phyloP scores from a whole-genome alignment of 37 sponge, comb jelly and placozoan genomes.

The Oopsacas minuta region DNA sequence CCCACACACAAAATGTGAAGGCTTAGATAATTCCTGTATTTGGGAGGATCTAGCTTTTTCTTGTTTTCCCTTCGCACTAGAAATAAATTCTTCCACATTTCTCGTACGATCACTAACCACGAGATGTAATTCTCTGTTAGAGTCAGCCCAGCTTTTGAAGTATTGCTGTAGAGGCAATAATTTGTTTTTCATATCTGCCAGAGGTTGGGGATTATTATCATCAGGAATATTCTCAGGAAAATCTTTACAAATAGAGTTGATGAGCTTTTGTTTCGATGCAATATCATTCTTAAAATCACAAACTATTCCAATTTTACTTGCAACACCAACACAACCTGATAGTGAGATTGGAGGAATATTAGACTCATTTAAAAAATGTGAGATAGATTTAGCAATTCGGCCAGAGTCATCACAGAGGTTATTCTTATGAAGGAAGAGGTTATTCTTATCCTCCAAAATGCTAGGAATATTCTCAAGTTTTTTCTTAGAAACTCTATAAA shows the following conservation, averaged over 20 bases:
- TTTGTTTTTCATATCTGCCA: not conserved
- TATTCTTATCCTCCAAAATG: not conserved
- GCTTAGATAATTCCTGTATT: not conserved
- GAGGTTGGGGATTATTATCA: not conserved
- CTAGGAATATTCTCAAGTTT: not conserved
- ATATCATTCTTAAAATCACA: constrained; percentile 23
- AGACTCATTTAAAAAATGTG: not conserved
- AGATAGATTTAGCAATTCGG: not conserved
- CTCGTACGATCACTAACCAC: not conserved
- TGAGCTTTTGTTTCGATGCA: not conserved
- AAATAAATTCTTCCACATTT: not conserved
- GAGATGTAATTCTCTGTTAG: not conserved
- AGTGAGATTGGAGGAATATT: not conserved
- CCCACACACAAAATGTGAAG: not conserved
- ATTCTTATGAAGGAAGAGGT: not conserved
- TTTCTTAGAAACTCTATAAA: not conserved
- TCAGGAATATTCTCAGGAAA: not conserved
- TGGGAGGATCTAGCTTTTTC: not conserved
- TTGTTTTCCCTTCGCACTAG: not conserved
- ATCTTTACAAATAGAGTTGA: not conserved
- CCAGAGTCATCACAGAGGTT: not conserved
- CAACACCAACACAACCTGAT: not conserved
- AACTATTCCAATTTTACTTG: not conserved
- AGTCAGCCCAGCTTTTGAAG: not conserved
- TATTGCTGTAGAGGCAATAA: constrained; percentile 25